phyloP scores from a whole-genome alignment of 1,140 invertebrate species.

The Drosophila pseudoananassae region DNA sequence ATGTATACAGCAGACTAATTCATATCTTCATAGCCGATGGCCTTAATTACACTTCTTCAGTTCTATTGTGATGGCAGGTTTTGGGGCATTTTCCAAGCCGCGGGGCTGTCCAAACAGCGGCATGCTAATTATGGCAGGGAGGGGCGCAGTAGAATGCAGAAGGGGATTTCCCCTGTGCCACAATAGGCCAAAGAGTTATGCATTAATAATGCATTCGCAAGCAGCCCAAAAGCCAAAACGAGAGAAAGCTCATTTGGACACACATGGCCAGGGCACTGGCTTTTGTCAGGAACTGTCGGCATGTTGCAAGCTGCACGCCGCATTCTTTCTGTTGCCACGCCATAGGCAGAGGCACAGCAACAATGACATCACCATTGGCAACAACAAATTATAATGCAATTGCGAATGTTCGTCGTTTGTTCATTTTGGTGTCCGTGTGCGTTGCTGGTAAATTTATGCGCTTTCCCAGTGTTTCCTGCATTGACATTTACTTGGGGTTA shows the following conservation, averaged over 20 bases:
- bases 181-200: conserved; percentile 62
- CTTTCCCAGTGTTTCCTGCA: conserved; percentile 64
- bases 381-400: conserved; percentile 76
- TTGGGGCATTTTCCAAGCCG: conserved; percentile 21
- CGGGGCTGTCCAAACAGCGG: conserved; percentile 46
- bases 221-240: conserved; percentile 42
- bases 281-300: background rate
- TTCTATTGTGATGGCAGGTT: conserved; percentile 28
- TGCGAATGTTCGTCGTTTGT: conserved; percentile 53
- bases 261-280: conserved; percentile 14
- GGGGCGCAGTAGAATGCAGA: conserved; percentile 3
- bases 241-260: conserved; percentile 57
- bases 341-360: background rate
- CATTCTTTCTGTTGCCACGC: background rate
- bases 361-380: conserved; percentile 15
- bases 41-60: conserved; percentile 46
- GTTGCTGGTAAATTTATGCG: conserved; percentile 58
- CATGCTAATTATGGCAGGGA: conserved; percentile 64
- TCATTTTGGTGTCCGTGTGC: conserved; percentile 6
- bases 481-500: conserved; percentile 79
- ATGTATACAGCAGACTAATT: background rate
- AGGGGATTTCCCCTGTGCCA: conserved; percentile 6
- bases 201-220: conserved; percentile 70
- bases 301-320: background rate
- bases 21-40: conserved; percentile 27